Evolutionary conservation across 1,140 invertebrate genomes (phyloP), one percentile per base, ranked within the genome.

Genomic region (Neodiprion pinetum): DNA sequence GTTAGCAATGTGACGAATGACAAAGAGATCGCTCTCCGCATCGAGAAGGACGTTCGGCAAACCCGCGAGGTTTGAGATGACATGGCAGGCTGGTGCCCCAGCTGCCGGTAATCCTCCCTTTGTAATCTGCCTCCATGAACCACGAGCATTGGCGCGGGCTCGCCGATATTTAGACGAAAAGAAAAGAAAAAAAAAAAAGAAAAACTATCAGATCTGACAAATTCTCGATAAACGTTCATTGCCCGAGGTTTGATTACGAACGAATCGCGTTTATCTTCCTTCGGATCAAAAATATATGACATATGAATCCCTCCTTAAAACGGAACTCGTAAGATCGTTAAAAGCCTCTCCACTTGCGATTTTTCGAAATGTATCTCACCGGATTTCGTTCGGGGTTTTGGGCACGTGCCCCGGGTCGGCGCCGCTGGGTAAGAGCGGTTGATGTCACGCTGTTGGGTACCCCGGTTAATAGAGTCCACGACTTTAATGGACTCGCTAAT

Each of bases 401-500:
- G 53, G 53, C 53, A 61, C 53, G 53, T 61, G 53, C 17, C 12
- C 17, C 67, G 40, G 67, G 11, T 21, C 78, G 75, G 67, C 78
- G 78, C 78, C 78, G 74, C 21, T 81, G 78, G 53, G 53, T 71
- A 78, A 61, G 11, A 61, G 79, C 86, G 82, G 84, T 88, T 87
- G 83, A 88, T 88, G 87, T 88, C 87, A 88, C 80, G 80, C 78
- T 85, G 78, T 80, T 78, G 72, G 28, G 77, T 84, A 82, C 82
- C 81, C 85, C 79, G 75, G 83, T 88, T 89, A 89, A 89, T 88
- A 88, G 87, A 89, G 86, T 88, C 84, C 87, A 86, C 88, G 88
- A 89, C 87, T 89, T 89, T 89, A 89, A 89, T 89, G 88, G 88
- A 89, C 88, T 89, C 84, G 85, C 83, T 89, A 89, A 89, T 89